Evolutionary conservation across 2,888 invertebrate genomes (phyloP), one percentile per base, ranked within the genome.

Genomic region (Meganola albula): DNA sequence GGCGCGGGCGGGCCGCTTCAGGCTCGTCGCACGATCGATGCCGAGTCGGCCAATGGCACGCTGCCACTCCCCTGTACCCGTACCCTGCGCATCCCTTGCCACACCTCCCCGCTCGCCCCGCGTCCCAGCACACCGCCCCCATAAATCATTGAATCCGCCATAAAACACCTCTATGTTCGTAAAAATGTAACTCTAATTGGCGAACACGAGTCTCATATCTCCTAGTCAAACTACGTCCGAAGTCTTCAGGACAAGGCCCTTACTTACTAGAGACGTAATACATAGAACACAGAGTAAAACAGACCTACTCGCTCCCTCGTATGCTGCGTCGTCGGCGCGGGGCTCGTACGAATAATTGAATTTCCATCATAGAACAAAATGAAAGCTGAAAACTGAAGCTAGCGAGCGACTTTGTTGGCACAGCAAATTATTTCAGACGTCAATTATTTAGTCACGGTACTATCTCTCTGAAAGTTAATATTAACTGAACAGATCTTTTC

Each of bases 101-200:
- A 59, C 71, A 66, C 69, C 64, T 62, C 59, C 64, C 63, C 60
- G 64, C 63, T 53, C 63, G 52, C 63, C 53, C 63, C 72, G 65
- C 69, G 74, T 70, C 78, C 75, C 75, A 71, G 63, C 71, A 77
- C 72, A 68, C 76, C 84, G 80, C 79, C 82, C 80, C 80, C 73
- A 79, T 85, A 84, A 84, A 85, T 85, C 84, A 85, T 84, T 74
- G 83, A 84, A 84, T 83, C 74, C 72, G 74, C 80, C 78, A 84
- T 84, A 83, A 84, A 84, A 84, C 78, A 82, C 74, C 74, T 79
- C 74, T 73, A 79, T 78, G 74, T 82, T 76, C 76, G 78, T 82
- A 84, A 83, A 85, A 84, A 83, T 83, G 78, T 79, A 74, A 77
- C 74, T 79, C 79, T 82, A 84, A 84, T 83, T 83, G 82, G 75